Evolutionary conservation across 2,113 vertebrate species (phyloP).

Genomic region (Ivindomyrus marchei): DNA sequence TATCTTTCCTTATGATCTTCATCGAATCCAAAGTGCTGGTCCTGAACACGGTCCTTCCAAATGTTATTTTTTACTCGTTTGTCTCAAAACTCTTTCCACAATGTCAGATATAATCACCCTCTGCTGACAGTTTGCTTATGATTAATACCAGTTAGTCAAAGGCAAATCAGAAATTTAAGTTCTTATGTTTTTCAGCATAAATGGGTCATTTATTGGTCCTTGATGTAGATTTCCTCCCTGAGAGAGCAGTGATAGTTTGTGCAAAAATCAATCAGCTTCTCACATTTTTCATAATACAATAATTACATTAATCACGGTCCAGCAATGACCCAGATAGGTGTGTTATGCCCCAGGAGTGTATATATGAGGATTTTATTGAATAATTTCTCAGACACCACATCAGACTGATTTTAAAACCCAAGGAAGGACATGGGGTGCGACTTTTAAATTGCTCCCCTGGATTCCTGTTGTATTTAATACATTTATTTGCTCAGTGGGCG

Average conservation of each 20-base stretch:
- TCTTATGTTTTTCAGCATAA: neutral
- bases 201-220: neutral
- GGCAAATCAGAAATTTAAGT: neutral
- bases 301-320: neutral
- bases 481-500: slow-evolving; percentile 1
- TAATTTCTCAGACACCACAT: neutral
- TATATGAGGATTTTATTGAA: neutral
- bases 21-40: neutral
- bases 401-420: neutral
- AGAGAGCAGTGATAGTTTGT: neutral
- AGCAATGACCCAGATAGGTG: neutral
- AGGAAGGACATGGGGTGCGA: neutral
- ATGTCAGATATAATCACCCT: neutral
- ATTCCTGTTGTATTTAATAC: neutral
- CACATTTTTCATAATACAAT: neutral
- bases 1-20: neutral
- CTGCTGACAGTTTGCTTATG: neutral
- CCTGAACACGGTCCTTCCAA: neutral
- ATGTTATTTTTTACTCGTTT: neutral
- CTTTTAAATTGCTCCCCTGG: neutral
- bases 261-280: neutral
- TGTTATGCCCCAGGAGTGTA: neutral
- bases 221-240: neutral
- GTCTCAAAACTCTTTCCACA: neutral
- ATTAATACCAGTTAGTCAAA: neutral